phyloP scores from a whole-genome alignment of 1,140 invertebrate species.

The Dendrolimus kikuchii region DNA sequence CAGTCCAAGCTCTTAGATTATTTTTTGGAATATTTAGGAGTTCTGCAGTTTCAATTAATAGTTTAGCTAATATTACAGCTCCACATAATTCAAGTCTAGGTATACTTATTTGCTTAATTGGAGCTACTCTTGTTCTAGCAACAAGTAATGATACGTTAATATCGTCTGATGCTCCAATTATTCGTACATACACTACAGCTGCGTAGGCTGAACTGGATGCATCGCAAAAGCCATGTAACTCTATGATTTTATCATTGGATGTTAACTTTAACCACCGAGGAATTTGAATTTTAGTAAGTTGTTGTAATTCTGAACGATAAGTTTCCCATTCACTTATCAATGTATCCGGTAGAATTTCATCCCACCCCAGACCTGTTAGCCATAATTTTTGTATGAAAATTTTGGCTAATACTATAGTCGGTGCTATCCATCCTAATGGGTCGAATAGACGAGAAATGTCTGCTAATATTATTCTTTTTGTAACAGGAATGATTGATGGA shows the following conservation, averaged over 20 bases:
- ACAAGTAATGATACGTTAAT: neutral
- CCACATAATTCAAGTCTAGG: slow-evolving; percentile 4
- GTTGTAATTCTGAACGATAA: slow-evolving; percentile 5
- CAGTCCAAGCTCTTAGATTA: slow-evolving; percentile 4
- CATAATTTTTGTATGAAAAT: slow-evolving; percentile 11
- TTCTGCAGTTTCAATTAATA: slow-evolving; percentile 2
- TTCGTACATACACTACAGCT: slow-evolving; percentile 5
- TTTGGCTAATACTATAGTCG: slow-evolving; percentile 8
- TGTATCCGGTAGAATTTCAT: slow-evolving; percentile 3
- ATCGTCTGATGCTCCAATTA: neutral
- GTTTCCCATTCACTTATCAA: slow-evolving; percentile 7
- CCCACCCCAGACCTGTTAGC: slow-evolving; percentile 9
- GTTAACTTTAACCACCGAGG: no score
- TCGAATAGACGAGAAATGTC: slow-evolving; percentile 12
- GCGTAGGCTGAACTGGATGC: slow-evolving; percentile 2
- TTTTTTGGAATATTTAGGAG: neutral
- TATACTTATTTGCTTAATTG: slow-evolving; percentile 1
- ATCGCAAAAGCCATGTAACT: slow-evolving; percentile 6
- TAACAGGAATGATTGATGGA: neutral
- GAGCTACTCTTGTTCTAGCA: slow-evolving; percentile 2
- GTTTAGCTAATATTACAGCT: slow-evolving; percentile 1
- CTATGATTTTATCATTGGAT: no score
- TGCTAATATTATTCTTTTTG: slow-evolving; percentile 6
- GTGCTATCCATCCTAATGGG: slow-evolving; percentile 11
- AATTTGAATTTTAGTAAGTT: no score